Evolutionary conservation across 2,113 vertebrate genomes (phyloP), one percentile per base, ranked within the genome.

Genomic region (Amphiprion ocellaris): DNA sequence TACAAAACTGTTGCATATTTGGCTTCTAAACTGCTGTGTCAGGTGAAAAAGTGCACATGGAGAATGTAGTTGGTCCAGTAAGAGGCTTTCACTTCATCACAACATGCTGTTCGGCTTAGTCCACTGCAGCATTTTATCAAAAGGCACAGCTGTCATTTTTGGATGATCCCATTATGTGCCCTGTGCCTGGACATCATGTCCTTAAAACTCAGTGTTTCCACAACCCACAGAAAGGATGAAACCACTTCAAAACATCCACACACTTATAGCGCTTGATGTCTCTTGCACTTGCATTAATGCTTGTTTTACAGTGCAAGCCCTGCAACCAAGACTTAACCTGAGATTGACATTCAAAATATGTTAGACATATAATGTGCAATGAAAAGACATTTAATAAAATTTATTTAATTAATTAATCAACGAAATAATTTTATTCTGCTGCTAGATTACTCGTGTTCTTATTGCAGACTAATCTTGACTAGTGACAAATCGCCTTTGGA

Each of bases 1-100:
- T 10, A 24, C 53, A 44, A 69, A 46, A n/a, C 15, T 41, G 53
- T 54, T 67, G 65, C 37, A 66, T 54, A 39, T 75, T 69, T 53
- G 39, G 41, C 23, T 75, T 53, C 50, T 66, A 47, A 77, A 64
- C 41, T 82, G 75, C 76, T 71, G 79, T 2, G 70, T 82, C 65
- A 79, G 74, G 74, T 83, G 70, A 64, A 74, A 74, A 84, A 80
- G 65, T 67, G 59, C 44, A 64, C 39, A 28, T 69, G 30, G 59
- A 72, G 59, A 69, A 69, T 77, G 44, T 58, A 59, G 24, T 58
- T 69, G 77, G 50, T 26, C 33, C 66, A 62, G 44, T 76, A 77
- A 89, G 80, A 82, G 72, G 75, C 79, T 90, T 90, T 91, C 33
- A 23, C 50, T 41, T 88, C 58, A 82, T 79, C 75, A 41, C 60